Evolutionary conservation across 2,888 invertebrate species (phyloP).

Genomic region (Notodonta dromedarius): DNA sequence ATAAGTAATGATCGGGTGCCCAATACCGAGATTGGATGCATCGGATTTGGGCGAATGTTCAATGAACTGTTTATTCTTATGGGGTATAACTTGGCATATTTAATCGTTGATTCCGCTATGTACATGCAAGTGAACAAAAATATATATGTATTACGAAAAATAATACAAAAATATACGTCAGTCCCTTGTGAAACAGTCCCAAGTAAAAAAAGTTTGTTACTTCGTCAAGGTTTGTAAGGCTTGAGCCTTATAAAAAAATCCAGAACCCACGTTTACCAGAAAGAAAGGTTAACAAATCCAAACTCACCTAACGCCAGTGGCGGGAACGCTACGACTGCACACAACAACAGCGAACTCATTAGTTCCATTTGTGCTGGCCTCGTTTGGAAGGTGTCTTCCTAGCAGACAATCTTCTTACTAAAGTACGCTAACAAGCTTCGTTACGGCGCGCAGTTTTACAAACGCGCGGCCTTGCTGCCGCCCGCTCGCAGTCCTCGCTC

Average conservation of each 20-base stretch:
- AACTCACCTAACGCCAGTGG: slow-evolving; percentile 65
- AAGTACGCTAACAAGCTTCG: slow-evolving; percentile 80
- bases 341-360: slow-evolving; percentile 76
- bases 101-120: not conserved
- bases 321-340: slow-evolving; percentile 55
- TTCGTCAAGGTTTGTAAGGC: not conserved
- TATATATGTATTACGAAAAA: not conserved
- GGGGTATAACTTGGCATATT: not conserved
- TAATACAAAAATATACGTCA: not conserved
- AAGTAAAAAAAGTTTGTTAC: not conserved
- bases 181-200: not conserved
- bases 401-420: slow-evolving; percentile 73
- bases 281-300: slow-evolving; percentile 22
- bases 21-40: slow-evolving; percentile 37
- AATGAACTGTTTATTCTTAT: slow-evolving; percentile 27
- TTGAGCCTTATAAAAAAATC: not conserved
- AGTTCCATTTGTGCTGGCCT: slow-evolving; percentile 70
- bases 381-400: slow-evolving; percentile 64
- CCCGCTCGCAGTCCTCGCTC: slow-evolving; percentile 18
- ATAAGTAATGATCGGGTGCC: slow-evolving; percentile 38
- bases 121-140: not conserved
- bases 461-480: slow-evolving; percentile 54
- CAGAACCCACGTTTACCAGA: not conserved
- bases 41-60: slow-evolving; percentile 18
- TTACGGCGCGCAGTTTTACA: slow-evolving; percentile 67